Evolutionary conservation across 2,888 invertebrate genomes (phyloP), one percentile per base, ranked within the genome.

Genomic region (Cheilosia pagana): DNA sequence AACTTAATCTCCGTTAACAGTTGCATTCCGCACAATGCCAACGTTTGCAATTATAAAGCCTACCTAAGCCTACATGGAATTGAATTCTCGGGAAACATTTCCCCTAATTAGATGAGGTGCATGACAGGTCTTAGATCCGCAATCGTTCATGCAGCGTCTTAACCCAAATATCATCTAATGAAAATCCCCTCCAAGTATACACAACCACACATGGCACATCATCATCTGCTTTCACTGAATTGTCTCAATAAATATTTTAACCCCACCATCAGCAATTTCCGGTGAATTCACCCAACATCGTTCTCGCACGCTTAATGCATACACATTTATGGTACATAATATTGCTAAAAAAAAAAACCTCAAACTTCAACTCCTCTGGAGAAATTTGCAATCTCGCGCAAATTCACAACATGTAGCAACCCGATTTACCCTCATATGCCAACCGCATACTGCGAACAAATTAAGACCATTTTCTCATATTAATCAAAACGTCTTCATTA

Each of bases 401-500:
- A 21, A 39, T 31, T 67, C 53, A 48, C 28, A 74, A 25, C 21
- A 45, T 16, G 5, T 43, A 19, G 45, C 31, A 63, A 4, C 3
- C n/a, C 16, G 14, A n/a, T 12, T 14, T 14, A 6, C 4, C 21
- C 12, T 6, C 2, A 10, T 25, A 19, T 19, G 0, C 10, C 59
- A 3, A 45, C 25, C 53, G 19, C 39, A 12, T n/a, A n/a, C 8
- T 23, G 19, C 12, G 19, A 67, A 68, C 76, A 23, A 57, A 16
- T 53, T 16, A 55, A 62, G 67, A 75, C 63, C 50, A 52, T 55
- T 60, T 63, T 39, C 68, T 28, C 62, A 63, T 75, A 63, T 75
- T 68, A 60, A 75, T 70, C 68, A 79, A 67, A 62, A 76, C 21
- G 68, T 68, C 72, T 78, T 74, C 70, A 83, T 79, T 74, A 75